A percentile compares a stretch with the other conserved stretches of the same genome.
These are phyloP conservation scores for Rhynchophorus ferrugineus DNA, from an alignment of 1,140 invertebrate genomes.

Conservation along the genomic window DNA sequence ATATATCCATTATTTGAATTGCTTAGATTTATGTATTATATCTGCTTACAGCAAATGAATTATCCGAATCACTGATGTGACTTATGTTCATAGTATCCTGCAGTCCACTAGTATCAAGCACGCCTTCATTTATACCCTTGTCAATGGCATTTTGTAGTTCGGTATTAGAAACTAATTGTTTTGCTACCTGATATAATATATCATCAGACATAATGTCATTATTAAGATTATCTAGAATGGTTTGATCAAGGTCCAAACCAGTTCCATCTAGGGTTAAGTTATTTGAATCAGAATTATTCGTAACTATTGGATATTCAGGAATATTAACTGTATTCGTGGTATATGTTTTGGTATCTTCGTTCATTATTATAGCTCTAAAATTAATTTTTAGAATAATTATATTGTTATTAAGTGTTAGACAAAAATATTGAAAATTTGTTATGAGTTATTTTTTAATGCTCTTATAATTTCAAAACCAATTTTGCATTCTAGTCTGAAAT, in stretches of 20 bases:
- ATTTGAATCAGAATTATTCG: slow-evolving; percentile 16
- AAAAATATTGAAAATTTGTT: no score
- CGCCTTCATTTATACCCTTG: slow-evolving; percentile 49
- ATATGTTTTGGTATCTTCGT: slow-evolving; percentile 34
- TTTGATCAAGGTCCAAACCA: slow-evolving; percentile 40
- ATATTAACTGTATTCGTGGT: slow-evolving; percentile 31
- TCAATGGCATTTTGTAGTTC: slow-evolving; percentile 62
- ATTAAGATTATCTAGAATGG: slow-evolving; percentile 43
- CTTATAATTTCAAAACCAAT: no score
- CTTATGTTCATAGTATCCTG: slow-evolving; percentile 15
- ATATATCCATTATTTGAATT: no score
- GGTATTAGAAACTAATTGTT: slow-evolving; percentile 53
- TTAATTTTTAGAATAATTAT: no score
- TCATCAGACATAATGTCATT: slow-evolving; percentile 56
- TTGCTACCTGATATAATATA: slow-evolving; percentile 58
- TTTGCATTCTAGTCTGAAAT: no score
- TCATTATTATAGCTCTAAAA: slow-evolving; percentile 35
- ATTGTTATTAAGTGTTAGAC: no score
- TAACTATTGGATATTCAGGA: slow-evolving; percentile 4
- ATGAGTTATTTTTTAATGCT: no score
- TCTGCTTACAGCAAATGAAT: slow-evolving; percentile 15
- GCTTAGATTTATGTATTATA: no score
- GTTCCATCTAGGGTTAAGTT: slow-evolving; percentile 31
- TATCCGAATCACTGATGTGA: slow-evolving; percentile 3
- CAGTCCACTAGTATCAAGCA: slow-evolving; percentile 28